Evolutionary conservation across 1,140 invertebrate genomes (phyloP).

Genomic region (Homarus americanus): DNA sequence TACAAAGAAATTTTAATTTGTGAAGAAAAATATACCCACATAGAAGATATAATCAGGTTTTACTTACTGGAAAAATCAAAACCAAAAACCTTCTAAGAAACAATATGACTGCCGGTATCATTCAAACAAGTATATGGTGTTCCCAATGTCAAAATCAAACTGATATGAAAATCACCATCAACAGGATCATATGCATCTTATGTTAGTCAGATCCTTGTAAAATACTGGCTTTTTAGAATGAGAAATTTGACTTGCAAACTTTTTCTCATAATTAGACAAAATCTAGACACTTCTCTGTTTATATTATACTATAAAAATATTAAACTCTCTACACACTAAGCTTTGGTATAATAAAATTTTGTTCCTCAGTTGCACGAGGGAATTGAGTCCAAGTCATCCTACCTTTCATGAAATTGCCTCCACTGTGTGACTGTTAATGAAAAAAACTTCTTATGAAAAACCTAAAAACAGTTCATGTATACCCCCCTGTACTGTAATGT

Average conservation of each 20-base stretch:
- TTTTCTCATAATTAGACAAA: background rate
- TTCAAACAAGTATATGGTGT: background rate
- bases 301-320: background rate
- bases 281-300: background rate
- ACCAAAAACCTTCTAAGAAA: no score
- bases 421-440: no score
- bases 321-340: background rate
- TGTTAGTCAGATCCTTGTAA: background rate
- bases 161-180: background rate
- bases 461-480: no score
- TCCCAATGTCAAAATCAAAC: background rate
- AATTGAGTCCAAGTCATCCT: background rate
- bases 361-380: background rate
- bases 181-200: constrained; percentile 6
- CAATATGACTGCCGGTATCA: no score
- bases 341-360: constrained; percentile 5
- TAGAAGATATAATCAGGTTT: no score
- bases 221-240: background rate
- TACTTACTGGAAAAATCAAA: no score
- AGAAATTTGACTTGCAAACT: background rate
- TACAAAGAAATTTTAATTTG: no score
- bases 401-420: no score
- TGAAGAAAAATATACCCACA: no score
- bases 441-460: no score
- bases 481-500: no score